Conservation (phyloP, 2,113 vertebrate species). For the Semicossyphus pulcher region DNA sequence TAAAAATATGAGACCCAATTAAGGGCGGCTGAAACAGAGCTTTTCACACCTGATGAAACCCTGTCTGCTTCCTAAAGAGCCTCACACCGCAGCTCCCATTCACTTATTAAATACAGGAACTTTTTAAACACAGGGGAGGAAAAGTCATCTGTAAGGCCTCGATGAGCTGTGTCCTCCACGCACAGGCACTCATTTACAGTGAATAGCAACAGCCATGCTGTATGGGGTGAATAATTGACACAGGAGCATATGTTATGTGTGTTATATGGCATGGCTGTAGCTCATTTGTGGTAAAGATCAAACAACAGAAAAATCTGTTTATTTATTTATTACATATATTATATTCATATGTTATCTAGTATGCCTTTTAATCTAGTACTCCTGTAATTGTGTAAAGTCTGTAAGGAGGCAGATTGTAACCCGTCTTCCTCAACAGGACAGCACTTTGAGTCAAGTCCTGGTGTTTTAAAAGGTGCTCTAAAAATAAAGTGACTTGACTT, state of each 20-base stretch:
- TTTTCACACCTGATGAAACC: conserved; percentile 92
- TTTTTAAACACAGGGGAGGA: conserved; percentile 67
- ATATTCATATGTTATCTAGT: neutral
- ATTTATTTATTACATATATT: no score
- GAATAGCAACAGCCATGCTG: conserved; percentile 29
- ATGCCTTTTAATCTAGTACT: no score
- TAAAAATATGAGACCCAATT: conserved; percentile 92
- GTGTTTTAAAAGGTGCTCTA: no score
- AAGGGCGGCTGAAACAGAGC: conserved; percentile 90
- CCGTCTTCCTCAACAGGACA: no score
- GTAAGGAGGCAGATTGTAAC: no score
- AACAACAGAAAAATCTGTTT: no score
- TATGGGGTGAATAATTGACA: conserved; percentile 23
- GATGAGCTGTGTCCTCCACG: conserved; percentile 61
- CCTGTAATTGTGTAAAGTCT: no score
- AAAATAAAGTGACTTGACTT: no score
- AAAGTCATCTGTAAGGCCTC: conserved; percentile 59
- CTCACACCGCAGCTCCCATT: conserved; percentile 82
- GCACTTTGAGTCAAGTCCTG: no score
- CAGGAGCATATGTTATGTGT: neutral
- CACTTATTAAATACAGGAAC: conserved; percentile 88
- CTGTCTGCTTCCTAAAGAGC: conserved; percentile 86
- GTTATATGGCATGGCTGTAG: neutral
- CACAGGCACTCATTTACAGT: conserved; percentile 31
- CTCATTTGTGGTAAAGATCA: neutral